These are phyloP conservation scores for Chunga burmeisteri DNA, from an alignment of 2,113 vertebrate species.

Conservation along the genomic window DNA sequence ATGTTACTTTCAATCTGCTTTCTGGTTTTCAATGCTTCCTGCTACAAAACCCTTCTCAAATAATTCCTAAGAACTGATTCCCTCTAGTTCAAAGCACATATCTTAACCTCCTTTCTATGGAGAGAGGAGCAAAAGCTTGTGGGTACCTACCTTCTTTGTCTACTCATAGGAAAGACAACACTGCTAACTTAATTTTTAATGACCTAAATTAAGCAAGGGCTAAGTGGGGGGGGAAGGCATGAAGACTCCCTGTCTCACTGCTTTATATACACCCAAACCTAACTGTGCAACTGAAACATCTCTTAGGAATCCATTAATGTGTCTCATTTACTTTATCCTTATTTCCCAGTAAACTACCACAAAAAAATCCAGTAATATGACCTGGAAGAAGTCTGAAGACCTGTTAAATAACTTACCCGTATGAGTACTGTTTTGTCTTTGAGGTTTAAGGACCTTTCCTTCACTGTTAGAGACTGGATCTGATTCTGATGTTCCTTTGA, in stretches of 20 bases:
- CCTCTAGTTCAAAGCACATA: not conserved
- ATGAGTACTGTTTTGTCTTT: not conserved
- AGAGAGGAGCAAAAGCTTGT: not conserved
- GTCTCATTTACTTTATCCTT: not conserved
- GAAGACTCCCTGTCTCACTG: not conserved
- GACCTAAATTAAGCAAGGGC: not conserved
- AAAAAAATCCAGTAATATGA: not conserved
- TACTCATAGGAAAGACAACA: not conserved
- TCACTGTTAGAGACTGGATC: not conserved
- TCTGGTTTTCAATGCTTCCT: not conserved
- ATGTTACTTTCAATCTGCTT: not conserved
- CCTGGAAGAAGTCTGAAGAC: not conserved
- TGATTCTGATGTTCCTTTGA: not conserved
- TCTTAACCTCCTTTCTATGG: not conserved
- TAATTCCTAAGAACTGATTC: not conserved
- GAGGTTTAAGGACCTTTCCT: not conserved
- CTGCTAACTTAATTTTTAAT: not conserved
- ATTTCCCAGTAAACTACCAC: not conserved
- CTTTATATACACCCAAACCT: not conserved
- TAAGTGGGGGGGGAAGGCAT: fast-evolving
- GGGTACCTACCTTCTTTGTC: not conserved
- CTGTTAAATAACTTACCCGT: constrained; percentile 41
- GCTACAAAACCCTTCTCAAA: not conserved
- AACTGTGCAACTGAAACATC: not conserved
- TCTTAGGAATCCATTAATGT: not conserved